A percentile compares a stretch with the other conserved stretches of the same genome.
These are phyloP conservation scores for Scarus forsteni DNA, from an alignment of 2,797 vertebrate species.

Conservation along the genomic window DNA sequence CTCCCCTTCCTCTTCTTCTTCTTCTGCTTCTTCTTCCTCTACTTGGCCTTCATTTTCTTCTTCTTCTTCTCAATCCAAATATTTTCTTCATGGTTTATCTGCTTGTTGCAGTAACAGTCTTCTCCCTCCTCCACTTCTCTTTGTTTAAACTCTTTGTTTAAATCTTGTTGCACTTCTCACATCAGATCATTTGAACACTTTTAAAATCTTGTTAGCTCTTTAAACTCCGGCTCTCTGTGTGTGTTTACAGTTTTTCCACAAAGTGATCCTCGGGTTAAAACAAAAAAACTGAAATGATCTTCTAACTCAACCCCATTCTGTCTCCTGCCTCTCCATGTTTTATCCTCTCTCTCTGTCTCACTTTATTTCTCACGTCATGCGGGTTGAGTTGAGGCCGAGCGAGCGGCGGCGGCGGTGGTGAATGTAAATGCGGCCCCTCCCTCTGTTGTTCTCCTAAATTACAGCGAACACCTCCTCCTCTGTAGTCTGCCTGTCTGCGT, in stretches of 20 bases:
- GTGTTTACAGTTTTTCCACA: slow-evolving; percentile 38
- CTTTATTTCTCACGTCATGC: slow-evolving; percentile 50
- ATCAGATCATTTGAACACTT: slow-evolving; percentile 5
- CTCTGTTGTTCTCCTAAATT: slow-evolving; percentile 74
- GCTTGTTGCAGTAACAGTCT: background rate
- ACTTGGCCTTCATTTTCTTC: no score
- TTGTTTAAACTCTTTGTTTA: background rate
- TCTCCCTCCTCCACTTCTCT: background rate
- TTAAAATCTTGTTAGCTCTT: slow-evolving; percentile 31
- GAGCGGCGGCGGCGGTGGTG: slow-evolving; percentile 72
- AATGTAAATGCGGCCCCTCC: slow-evolving; percentile 77
- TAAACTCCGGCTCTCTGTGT: slow-evolving; percentile 2
- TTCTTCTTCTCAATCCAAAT: no score
- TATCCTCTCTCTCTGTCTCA: slow-evolving; percentile 38
- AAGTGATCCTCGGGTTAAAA: slow-evolving; percentile 38
- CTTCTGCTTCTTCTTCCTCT: no score
- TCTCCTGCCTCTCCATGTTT: slow-evolving; percentile 57
- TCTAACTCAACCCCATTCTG: slow-evolving; percentile 77
- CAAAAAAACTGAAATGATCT: slow-evolving; percentile 52
- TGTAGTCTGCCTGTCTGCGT: slow-evolving; percentile 49
- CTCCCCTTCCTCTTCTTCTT: no score
- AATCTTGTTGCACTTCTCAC: background rate
- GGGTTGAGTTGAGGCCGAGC: slow-evolving; percentile 57
- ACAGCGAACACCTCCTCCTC: slow-evolving; percentile 72
- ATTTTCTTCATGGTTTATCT: no score